Base-by-base conservation (phyloP, 1,140 invertebrate species). In the Aphelenchoides avenae region DNA sequence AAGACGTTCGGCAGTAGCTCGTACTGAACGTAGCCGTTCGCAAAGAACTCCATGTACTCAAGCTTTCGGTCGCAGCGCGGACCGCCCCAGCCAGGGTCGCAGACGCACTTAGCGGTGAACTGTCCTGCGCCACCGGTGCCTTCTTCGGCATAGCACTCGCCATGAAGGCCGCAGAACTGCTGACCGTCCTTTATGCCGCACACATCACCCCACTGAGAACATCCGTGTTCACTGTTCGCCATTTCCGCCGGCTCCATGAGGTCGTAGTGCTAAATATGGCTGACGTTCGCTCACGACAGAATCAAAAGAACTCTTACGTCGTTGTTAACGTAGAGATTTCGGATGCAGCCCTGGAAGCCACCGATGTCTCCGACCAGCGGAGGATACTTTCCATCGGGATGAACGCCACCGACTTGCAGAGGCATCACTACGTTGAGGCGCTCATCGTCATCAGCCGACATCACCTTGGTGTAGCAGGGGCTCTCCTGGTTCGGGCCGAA, bases 371-470 rank as follows among this genome's bases (percentile, higher is more conserved):
- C 42, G 7, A 73, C 56, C 7, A 70, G 29, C 18, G 29, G 27
- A n/a, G 62, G 59, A 42, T 61, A 61, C 20, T 61, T 26, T 58
- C 55, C 13, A 61, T 26, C 7, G 31, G n/a, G n/a, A n/a, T n/a
- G n/a, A n/a, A 70, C 13, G 9, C 73, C 73, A 36, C 75, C 73
- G 26, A 75, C 33, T 57, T 75, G 73, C 1, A 75, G 49, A 2
- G 73, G 75, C 0, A 59, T 57, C 13, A 68, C 66, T 29, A 76
- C 66, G 48, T 75, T 75, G 27, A 75, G 56, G 20, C 75, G 57
- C 50, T 75, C 73, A 48, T 75, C 75, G 50, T 77, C 74, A 49
- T 77, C 75, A 11, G 40, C 34, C 26, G 64, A 52, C 26, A 55
- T 24, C 39, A 26, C 20, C 9, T 24, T 29, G 29, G 51, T 57